phyloP scores from a whole-genome alignment of 37 sponge, comb jelly and placozoan genomes.

The Bolinopsis microptera region DNA sequence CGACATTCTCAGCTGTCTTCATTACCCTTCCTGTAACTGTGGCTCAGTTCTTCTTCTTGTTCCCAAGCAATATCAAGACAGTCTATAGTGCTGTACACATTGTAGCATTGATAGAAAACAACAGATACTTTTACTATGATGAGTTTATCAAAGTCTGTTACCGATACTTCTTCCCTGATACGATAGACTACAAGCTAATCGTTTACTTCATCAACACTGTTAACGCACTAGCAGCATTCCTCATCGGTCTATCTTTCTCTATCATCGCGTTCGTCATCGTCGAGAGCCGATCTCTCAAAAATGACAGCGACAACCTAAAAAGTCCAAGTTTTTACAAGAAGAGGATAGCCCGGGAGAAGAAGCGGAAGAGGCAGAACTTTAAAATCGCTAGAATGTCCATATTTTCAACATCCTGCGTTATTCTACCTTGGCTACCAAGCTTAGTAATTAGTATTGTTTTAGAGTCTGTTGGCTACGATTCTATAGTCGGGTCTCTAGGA shows the following conservation, averaged over 20 bases:
- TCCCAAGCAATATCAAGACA: background rate
- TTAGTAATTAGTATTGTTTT: background rate
- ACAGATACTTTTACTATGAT: background rate
- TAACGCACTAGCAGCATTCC: background rate
- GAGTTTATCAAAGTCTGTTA: background rate
- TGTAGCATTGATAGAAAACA: background rate
- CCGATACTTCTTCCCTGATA: background rate
- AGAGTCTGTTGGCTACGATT: background rate
- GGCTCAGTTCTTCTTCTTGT: background rate
- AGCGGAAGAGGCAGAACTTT: background rate
- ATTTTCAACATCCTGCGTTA: background rate
- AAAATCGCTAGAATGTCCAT: slow-evolving; percentile 9
- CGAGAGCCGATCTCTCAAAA: background rate
- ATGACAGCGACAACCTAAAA: background rate
- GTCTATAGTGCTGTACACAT: too few species aligned
- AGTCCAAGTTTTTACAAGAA: background rate
- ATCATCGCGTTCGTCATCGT: background rate
- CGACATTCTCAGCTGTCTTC: background rate
- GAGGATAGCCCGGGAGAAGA: background rate
- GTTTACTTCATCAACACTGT: background rate
- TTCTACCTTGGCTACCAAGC: slow-evolving; percentile 25
- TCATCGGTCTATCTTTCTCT: background rate
- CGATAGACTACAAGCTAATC: slow-evolving; percentile 5
- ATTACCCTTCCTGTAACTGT: background rate
- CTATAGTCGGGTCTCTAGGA: background rate